Base-by-base conservation (phyloP, 1,140 invertebrate species). In the Drosophila oshimai region DNA sequence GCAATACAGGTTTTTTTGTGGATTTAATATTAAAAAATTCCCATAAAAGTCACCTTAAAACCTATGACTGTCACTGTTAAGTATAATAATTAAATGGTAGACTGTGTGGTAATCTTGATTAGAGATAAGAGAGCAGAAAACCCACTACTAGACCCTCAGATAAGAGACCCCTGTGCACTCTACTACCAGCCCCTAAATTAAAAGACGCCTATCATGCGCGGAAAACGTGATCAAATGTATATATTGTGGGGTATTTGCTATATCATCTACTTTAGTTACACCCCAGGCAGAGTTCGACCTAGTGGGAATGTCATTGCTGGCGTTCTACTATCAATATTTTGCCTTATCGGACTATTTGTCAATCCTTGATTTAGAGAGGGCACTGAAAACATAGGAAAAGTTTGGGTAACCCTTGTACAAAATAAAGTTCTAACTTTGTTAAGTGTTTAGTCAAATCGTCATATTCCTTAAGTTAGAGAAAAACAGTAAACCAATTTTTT, bases 281-380 rank as follows among this genome's bases (percentile, higher is more conserved):
- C 24, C 13, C 57, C 24, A 22, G 18, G 13, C 20, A 62, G 60
- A 37, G 33, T 64, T 39, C 15, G 62, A 67, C 60, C 62, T 67
- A 67, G 15, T 39, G 60, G 60, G 44, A 67, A 67, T 65, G 62
- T 67, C 62, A 67, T 41, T 34, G 58, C 54, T 60, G 54, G 37
- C 15, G 22, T 22, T 65, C 3, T n/a, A 34, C 29, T 45, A 61
- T 61, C 58, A 45, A 61, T 62, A 45, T 4, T 15, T 15, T 4
- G 1, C 15, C 60, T 50, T 67, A 67, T 67, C 62, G 24, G 26
- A 12, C 9, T 65, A 34, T 39, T 65, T 65, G 26, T 9, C 15
- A 17, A 65, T 50, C 33, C 33, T 50, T 64, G 61, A 26, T 18
- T 4, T 44, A 34, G 15, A 44, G 58, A 7, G 4, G 24, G 26